Base-by-base conservation (phyloP, 1,140 invertebrate species). In the Archegozetes longisetosus region DNA sequence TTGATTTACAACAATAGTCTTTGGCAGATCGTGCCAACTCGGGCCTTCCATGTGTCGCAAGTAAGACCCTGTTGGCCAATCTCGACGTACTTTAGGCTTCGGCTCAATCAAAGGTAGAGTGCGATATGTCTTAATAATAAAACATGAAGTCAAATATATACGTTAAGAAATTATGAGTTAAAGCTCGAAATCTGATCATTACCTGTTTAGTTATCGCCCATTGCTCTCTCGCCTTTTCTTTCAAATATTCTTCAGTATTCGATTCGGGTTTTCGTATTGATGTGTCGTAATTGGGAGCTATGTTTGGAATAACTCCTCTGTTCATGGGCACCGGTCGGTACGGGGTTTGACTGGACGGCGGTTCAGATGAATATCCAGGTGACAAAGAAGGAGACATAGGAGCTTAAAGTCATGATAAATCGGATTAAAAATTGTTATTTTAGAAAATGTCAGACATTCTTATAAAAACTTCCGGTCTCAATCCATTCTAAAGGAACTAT, bases 71-170 rank as follows among this genome's bases (percentile, higher is more conserved):
- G 55, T 65, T 9, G 66, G 65, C 27, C 62, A 61, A 50, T 67
- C 66, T 12, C 67, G 66, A 12, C 58, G 60, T 40, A 64, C 56
- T 51, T 67, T 67, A 2, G 66, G 62, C 20, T 62, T 57, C 6
- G 66, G 65, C 28, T 55, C 29, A 40, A 67, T 62, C 50, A 66
- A n/a, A 14, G 65, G 66, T 17, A 62, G 26, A 6, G 63, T 66
- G 28, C 66, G 62, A 55, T 67, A 66, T 12, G 66, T 58, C 65
- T 67, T n/a, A n/a, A n/a, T n/a, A n/a, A n/a, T n/a, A n/a, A n/a
- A n/a, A n/a, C n/a, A n/a, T n/a, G n/a, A n/a, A n/a, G n/a, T n/a
- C n/a, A n/a, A n/a, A n/a, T n/a, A n/a, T n/a, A n/a, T n/a, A n/a
- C n/a, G n/a, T n/a, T n/a, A n/a, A n/a, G n/a, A n/a, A n/a, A n/a